Percentiles rank a stretch among this genome's conserved stretches.
phyloP scores from a whole-genome alignment of 2,113 vertebrate species.

The Phylloscopus trochiloides region DNA sequence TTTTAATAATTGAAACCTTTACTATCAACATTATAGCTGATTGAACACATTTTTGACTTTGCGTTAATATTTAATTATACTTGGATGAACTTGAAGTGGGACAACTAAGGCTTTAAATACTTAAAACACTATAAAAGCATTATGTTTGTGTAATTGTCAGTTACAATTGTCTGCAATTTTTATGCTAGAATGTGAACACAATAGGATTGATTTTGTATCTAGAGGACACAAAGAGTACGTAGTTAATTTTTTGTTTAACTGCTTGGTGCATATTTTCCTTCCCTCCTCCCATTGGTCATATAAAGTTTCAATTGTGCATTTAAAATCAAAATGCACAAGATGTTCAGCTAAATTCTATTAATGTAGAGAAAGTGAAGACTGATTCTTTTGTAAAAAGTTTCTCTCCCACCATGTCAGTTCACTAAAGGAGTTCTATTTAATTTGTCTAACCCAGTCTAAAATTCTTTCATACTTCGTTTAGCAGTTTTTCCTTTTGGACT shows the following conservation, averaged over 20 bases:
- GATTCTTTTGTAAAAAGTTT: not conserved
- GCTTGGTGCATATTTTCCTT: not conserved
- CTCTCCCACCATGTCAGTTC: not conserved
- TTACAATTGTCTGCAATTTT: not conserved
- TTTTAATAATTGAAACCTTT: not conserved
- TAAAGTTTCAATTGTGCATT: not conserved
- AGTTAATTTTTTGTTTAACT: not conserved
- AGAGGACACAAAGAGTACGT: not conserved
- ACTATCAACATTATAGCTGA: not conserved
- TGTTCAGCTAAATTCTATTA: not conserved
- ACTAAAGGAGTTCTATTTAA: not conserved
- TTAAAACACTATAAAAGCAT: not conserved
- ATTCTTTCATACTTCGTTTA: not conserved
- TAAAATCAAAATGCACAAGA: not conserved
- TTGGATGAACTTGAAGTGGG: not conserved
- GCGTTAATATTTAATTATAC: not conserved
- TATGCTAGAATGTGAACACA: not conserved
- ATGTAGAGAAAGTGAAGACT: not conserved
- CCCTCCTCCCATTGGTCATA: rapidly evolving
- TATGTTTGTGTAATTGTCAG: not conserved
- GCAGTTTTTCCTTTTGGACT: not conserved
- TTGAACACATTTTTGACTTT: not conserved
- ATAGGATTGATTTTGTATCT: not conserved
- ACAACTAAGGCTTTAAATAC: not conserved
- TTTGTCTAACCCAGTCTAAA: not conserved